Percentiles rank a stretch among this genome's conserved stretches.
These are phyloP conservation scores for Tenthredo distinguenda DNA, from an alignment of 2,888 invertebrate genomes.

Conservation along the genomic window DNA sequence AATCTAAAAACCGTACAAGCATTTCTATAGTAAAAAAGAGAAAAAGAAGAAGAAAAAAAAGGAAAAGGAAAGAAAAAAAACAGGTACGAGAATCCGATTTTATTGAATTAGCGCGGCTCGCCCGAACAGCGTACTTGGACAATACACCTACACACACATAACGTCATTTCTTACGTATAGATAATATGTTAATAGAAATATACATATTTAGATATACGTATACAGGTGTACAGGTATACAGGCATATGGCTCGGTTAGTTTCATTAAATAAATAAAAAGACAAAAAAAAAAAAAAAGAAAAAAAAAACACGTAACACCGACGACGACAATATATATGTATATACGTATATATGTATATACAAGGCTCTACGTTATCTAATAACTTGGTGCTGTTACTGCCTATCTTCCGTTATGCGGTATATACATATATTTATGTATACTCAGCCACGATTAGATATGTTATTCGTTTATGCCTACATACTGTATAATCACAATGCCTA, in stretches of 20 bases:
- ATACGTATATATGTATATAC: not conserved
- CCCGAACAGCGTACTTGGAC: not conserved
- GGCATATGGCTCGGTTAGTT: not conserved
- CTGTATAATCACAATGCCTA: not conserved
- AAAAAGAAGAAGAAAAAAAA: not conserved
- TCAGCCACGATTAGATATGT: slow-evolving; percentile 6
- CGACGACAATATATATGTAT: not conserved
- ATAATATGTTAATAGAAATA: not conserved
- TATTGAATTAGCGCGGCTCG: not conserved
- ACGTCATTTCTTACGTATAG: not conserved
- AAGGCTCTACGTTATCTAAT: not conserved
- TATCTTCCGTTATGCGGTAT: too few relatives aligned
- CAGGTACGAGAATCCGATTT: not conserved
- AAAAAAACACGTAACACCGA: not conserved
- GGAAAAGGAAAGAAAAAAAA: not conserved
- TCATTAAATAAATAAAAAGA: not conserved
- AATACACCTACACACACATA: not conserved
- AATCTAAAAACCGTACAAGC: not conserved
- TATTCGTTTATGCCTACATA: not conserved
- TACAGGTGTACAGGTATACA: not conserved
- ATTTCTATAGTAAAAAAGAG: not conserved
- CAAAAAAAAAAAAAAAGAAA: not conserved
- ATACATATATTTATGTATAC: not conserved
- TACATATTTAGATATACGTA: not conserved
- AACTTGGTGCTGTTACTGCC: not conserved